phyloP scores from a whole-genome alignment of 2,888 invertebrate genomes.

The Drosophila kuntzei region DNA sequence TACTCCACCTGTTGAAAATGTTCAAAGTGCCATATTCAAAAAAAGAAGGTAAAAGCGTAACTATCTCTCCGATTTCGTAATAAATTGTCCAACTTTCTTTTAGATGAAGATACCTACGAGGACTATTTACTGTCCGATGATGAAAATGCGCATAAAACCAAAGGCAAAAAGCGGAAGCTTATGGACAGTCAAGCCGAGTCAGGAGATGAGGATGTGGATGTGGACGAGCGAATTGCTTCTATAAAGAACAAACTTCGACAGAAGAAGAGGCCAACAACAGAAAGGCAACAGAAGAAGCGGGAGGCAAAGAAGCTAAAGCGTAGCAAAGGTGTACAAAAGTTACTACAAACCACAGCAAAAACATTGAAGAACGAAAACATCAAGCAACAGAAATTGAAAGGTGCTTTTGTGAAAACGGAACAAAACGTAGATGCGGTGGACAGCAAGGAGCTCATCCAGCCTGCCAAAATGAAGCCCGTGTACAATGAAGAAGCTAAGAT shows the following conservation, averaged over 20 bases:
- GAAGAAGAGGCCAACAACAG: conserved; percentile 83
- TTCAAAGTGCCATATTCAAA: conserved; percentile 84
- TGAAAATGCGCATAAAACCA: conserved; percentile 51
- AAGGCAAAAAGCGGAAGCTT: conserved; percentile 29
- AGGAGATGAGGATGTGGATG: conserved; percentile 79
- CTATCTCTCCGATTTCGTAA: neutral
- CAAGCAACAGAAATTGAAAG: conserved; percentile 67
- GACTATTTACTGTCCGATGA: conserved; percentile 78
- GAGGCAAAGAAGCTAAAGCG: conserved; percentile 83
- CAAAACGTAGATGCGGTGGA: conserved; percentile 60
- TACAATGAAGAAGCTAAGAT: conserved; percentile 94
- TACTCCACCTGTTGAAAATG: conserved; percentile 76
- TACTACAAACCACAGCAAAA: conserved; percentile 79
- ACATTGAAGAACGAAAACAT: conserved; percentile 82
- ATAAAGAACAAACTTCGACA: conserved; percentile 84
- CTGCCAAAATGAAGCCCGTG: conserved; percentile 87
- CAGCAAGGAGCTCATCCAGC: conserved; percentile 85
- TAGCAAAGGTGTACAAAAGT: conserved; percentile 83
- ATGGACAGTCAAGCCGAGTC: conserved; percentile 24
- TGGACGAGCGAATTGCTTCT: conserved; percentile 68
- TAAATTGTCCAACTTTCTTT: conserved; percentile 22
- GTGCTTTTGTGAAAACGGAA: conserved; percentile 49
- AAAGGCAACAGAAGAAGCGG: conserved; percentile 79
- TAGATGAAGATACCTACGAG: conserved; percentile 74
- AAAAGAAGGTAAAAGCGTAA: conserved; percentile 74